These are phyloP conservation scores for Peromyscus melanophrys DNA, from an alignment of 2,797 vertebrate species.

Conservation along the genomic window DNA sequence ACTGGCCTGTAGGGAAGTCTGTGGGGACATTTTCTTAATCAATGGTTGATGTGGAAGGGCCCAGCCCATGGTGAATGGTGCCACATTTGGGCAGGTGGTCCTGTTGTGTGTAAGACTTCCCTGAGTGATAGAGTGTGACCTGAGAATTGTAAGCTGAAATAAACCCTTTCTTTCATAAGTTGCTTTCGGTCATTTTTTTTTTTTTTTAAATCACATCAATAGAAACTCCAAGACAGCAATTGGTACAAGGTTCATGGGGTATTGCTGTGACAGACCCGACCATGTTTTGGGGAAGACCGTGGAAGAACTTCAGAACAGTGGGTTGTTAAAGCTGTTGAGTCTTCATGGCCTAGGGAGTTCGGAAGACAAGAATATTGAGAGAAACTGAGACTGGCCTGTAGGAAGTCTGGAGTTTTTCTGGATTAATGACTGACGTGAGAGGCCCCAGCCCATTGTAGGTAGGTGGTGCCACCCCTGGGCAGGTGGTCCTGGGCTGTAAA, in stretches of 20 bases:
- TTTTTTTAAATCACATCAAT: not conserved
- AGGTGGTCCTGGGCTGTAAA: too few relatives aligned
- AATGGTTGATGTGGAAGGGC: not conserved
- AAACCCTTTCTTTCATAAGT: not conserved
- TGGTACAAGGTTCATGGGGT: not conserved
- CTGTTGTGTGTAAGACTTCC: not conserved
- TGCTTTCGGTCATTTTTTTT: not conserved
- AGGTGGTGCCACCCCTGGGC: too few relatives aligned
- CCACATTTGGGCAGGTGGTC: not conserved
- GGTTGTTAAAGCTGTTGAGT: not conserved
- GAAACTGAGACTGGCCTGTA: not conserved
- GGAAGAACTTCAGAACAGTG: not conserved
- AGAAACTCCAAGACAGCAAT: not conserved
- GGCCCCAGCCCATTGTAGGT: too few relatives aligned
- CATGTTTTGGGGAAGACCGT: not conserved
- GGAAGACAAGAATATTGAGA: not conserved
- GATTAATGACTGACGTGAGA: too few relatives aligned
- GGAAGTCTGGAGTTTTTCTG: too few relatives aligned
- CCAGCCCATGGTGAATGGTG: not conserved
- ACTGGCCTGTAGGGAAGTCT: not conserved
- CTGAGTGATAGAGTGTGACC: not conserved
- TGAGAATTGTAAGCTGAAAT: not conserved
- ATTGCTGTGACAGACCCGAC: not conserved
- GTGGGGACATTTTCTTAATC: not conserved
- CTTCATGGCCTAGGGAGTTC: not conserved